A percentile compares a stretch with the other conserved stretches of the same genome.
Evolutionary conservation across 2,888 invertebrate species (phyloP).

Genomic region (Apomyelois bistriatella): DNA sequence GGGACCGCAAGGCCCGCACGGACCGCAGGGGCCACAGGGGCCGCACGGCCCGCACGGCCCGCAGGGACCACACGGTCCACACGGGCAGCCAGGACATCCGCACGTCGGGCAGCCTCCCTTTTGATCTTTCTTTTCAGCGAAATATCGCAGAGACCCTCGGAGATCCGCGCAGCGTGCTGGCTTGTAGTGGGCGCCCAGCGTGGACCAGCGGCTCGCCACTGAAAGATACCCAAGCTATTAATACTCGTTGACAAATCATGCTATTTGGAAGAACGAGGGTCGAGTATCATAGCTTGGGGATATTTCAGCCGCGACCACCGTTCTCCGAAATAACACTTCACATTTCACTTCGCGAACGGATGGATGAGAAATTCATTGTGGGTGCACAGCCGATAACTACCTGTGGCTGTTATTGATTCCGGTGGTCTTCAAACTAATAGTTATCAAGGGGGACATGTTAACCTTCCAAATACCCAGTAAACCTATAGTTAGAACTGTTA

Average conservation of each 20-base stretch:
- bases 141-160: conserved; percentile 32
- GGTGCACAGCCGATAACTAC: neutral
- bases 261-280: conserved; percentile 64
- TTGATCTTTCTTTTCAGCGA: conserved; percentile 44
- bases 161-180: conserved; percentile 44
- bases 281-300: conserved; percentile 68
- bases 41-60: conserved; percentile 36
- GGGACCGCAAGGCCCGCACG: conserved; percentile 34
- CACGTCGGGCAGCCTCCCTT: conserved; percentile 30
- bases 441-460: no score
- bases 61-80: conserved; percentile 35
- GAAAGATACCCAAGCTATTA: conserved; percentile 67
- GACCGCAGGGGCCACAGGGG: conserved; percentile 36
- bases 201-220: conserved; percentile 36
- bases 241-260: conserved; percentile 58
- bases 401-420: neutral
- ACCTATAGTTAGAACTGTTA: no score
- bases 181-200: conserved; percentile 22
- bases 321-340: conserved; percentile 66
- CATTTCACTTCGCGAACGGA: neutral
- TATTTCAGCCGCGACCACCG: conserved; percentile 57
- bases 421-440: no score
- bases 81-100: conserved; percentile 35
- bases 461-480: no score
- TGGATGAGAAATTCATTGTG: neutral